Conservation (phyloP, 37 sponge, comb jelly and placozoan species). For the Halisarca cf. caerulea region DNA sequence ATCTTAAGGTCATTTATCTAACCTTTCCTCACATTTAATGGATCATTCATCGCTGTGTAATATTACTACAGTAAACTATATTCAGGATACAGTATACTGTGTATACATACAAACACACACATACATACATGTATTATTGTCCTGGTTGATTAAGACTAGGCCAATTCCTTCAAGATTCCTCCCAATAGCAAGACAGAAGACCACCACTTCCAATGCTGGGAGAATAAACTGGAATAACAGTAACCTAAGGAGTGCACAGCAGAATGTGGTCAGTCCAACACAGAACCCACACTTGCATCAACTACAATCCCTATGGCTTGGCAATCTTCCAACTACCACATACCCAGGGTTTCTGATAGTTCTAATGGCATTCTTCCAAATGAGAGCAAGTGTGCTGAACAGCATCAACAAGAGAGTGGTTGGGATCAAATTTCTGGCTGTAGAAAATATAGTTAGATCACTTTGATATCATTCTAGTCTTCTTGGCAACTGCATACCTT, state of each 20-base stretch:
- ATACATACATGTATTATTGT: neutral
- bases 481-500: no score
- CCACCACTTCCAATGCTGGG: slow-evolving; percentile 57
- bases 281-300: no score
- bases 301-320: no score
- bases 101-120: neutral
- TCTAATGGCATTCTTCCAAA: slow-evolving; percentile 53
- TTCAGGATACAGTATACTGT: neutral
- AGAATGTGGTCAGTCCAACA: no score
- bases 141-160: slow-evolving; percentile 41
- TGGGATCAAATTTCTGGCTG: neutral
- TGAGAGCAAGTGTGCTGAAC: slow-evolving; percentile 44
- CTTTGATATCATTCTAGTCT: no score
- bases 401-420: neutral
- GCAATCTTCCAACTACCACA: no score
- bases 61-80: no score
- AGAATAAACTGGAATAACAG: slow-evolving; percentile 74
- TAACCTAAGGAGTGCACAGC: neutral
- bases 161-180: slow-evolving; percentile 36
- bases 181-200: slow-evolving; percentile 73
- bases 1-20: no score
- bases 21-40: no score
- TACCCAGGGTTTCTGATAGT: slow-evolving; percentile 50
- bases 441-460: no score
- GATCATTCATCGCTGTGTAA: no score